These are phyloP conservation scores for Porites lutea DNA, from an alignment of 64 coral and sea anemone species.

Conservation along the genomic window DNA sequence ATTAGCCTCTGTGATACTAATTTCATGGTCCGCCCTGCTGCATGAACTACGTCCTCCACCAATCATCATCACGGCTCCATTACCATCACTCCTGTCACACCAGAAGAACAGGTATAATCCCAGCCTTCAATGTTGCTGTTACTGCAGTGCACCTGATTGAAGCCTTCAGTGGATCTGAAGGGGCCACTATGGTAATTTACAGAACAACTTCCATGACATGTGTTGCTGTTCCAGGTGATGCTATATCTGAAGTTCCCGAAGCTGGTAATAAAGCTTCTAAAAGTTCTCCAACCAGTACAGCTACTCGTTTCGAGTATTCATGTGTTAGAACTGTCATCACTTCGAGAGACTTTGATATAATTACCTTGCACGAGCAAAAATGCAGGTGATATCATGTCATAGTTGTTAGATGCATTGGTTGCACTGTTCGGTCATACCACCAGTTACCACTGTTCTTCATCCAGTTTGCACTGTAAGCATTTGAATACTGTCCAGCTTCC, in stretches of 20 bases:
- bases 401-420: constrained; percentile 31
- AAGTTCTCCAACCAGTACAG: constrained; percentile 13
- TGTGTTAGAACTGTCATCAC: constrained; percentile 39
- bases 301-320: constrained; percentile 19
- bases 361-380: constrained; percentile 42
- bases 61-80: constrained; percentile 77
- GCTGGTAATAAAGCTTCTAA: constrained; percentile 39
- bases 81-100: constrained; percentile 61
- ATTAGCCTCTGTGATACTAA: constrained; percentile 59
- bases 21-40: constrained; percentile 69
- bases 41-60: constrained; percentile 61
- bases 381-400: constrained; percentile 60
- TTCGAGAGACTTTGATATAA: constrained; percentile 42
- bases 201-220: constrained; percentile 1
- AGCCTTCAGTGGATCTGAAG: constrained; percentile 35
- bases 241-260: constrained; percentile 37
- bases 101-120: constrained; percentile 48
- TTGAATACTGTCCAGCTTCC: constrained; percentile 35
- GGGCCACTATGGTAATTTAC: neutral
- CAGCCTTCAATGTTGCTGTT: constrained; percentile 50
- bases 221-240: constrained; percentile 20
- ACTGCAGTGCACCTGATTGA: constrained; percentile 29
- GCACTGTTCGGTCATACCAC: constrained; percentile 48
- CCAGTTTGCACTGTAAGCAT: constrained; percentile 19
- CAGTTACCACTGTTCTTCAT: constrained; percentile 17